These are phyloP conservation scores for Allacma fusca DNA, from an alignment of 2,888 invertebrate species.

Conservation along the genomic window DNA sequence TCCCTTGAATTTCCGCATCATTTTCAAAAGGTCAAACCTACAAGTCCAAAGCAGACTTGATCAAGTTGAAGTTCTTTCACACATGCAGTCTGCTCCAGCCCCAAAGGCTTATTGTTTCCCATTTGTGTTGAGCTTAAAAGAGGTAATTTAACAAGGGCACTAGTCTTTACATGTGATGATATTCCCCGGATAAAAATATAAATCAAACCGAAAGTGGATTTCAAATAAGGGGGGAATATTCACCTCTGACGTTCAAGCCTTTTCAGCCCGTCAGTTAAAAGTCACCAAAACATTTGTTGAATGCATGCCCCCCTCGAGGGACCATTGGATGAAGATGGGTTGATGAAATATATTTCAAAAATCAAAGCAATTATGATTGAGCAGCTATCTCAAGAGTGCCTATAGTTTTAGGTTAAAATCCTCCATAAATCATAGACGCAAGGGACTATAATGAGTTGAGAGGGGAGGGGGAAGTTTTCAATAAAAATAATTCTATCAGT, in stretches of 20 bases:
- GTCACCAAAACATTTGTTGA: background rate
- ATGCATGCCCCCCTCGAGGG: background rate
- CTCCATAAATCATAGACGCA: background rate
- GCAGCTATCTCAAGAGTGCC: background rate
- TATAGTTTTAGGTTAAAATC: background rate
- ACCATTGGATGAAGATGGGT: background rate
- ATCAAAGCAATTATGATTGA: background rate
- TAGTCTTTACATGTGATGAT: background rate
- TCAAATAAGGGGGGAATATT: background rate
- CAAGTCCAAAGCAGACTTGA: constrained; percentile 22
- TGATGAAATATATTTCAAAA: background rate
- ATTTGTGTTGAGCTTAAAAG: background rate
- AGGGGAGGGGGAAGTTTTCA: background rate
- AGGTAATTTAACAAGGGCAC: background rate
- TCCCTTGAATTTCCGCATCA: constrained; percentile 36
- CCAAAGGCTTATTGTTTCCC: background rate
- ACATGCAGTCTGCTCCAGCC: background rate
- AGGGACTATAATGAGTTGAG: background rate
- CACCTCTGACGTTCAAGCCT: background rate
- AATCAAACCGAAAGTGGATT: background rate
- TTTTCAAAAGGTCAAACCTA: constrained; percentile 33
- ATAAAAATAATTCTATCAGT: background rate
- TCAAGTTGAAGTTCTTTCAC: constrained; percentile 1
- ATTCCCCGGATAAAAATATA: background rate
- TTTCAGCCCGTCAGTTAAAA: background rate